Conservation (phyloP, 37 sponge, comb jelly and placozoan species). For the Theonella swinhoei region DNA sequence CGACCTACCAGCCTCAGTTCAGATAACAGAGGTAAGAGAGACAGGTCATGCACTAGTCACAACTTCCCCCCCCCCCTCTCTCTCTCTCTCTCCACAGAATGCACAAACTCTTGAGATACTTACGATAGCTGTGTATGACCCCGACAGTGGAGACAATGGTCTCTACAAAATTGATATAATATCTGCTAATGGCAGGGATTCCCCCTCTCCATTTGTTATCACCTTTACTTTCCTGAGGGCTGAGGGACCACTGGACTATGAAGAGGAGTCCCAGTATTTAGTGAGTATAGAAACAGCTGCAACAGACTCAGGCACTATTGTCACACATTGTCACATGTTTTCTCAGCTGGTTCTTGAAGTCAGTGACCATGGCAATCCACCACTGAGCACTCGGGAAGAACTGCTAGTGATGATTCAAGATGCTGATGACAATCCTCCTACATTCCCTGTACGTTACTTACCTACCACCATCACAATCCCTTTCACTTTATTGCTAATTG, state of each 20-base stretch:
- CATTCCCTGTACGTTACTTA: slow-evolving; percentile 7
- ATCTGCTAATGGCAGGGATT: not conserved
- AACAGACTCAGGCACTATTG: too few relatives aligned
- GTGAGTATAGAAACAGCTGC: not conserved
- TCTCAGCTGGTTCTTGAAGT: slow-evolving; percentile 10
- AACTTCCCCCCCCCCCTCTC: too few relatives aligned
- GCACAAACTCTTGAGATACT: not conserved
- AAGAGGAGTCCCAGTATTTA: slow-evolving; percentile 6
- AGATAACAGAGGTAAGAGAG: too few relatives aligned
- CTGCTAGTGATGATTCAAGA: slow-evolving; percentile 6
- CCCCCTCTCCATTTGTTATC: not conserved
- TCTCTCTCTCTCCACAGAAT: slow-evolving; percentile 14
- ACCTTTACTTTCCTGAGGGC: not conserved
- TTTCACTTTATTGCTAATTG: not conserved
- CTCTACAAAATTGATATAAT: not conserved
- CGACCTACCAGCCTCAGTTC: too few relatives aligned
- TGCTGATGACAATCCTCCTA: slow-evolving; percentile 37
- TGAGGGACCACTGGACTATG: slow-evolving; percentile 8
- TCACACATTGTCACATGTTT: too few relatives aligned
- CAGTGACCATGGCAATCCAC: slow-evolving; percentile 14
- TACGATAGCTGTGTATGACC: slow-evolving; percentile 1
- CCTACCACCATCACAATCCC: not conserved
- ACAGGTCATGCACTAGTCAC: too few relatives aligned
- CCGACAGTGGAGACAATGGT: slow-evolving; percentile 24
- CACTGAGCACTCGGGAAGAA: slow-evolving; percentile 3